These are phyloP conservation scores for Cirrhinus mrigala DNA, from an alignment of 2,797 vertebrate species.

Conservation along the genomic window DNA sequence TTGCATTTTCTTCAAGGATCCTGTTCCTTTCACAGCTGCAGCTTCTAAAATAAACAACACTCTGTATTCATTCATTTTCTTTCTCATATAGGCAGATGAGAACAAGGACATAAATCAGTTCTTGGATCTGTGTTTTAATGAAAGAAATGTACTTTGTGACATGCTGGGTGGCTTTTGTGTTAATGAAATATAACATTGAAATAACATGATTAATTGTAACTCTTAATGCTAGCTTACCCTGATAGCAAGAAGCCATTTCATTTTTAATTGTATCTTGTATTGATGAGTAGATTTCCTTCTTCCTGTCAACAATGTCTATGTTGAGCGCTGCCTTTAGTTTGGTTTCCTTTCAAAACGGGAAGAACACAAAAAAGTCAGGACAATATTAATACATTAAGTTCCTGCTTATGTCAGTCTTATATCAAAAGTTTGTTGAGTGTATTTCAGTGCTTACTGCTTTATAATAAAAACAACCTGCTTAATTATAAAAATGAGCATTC, in stretches of 20 bases:
- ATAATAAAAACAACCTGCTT: background rate
- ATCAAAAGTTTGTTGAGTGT: background rate
- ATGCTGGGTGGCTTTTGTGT: background rate
- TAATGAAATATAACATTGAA: background rate
- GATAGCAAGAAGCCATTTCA: background rate
- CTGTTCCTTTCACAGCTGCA: background rate
- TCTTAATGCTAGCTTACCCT: background rate
- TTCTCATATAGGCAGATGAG: background rate
- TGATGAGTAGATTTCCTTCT: background rate
- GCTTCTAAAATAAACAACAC: background rate
- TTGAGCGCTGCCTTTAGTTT: background rate
- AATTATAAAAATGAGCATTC: background rate
- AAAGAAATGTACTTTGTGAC: background rate
- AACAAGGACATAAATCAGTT: background rate
- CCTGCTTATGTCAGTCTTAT: background rate
- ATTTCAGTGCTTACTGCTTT: background rate
- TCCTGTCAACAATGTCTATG: background rate
- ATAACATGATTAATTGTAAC: background rate
- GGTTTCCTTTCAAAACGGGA: background rate
- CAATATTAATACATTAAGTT: background rate
- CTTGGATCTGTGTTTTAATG: background rate
- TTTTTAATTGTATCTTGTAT: background rate
- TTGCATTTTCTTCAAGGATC: background rate
- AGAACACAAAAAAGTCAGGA: background rate
- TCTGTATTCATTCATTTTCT: background rate